Conservation (phyloP, 64 coral and sea anemone species). For the Montipora efflorescens region DNA sequence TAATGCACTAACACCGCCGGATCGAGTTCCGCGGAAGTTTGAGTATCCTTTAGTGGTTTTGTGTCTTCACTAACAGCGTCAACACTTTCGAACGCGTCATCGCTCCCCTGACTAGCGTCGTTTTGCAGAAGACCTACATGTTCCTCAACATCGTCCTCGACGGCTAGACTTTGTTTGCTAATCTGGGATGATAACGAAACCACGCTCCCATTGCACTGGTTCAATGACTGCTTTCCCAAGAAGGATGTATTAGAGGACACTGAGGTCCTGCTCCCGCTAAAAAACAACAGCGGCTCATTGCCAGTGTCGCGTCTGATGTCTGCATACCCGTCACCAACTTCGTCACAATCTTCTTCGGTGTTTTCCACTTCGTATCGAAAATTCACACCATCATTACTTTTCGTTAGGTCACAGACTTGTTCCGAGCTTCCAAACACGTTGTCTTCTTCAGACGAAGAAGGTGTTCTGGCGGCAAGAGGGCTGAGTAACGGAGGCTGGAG, state of each 20-base stretch:
- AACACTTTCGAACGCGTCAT: slow-evolving; percentile 27
- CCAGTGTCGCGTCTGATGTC: not conserved
- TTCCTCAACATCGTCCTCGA: slow-evolving; percentile 14
- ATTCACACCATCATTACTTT: slow-evolving; percentile 48
- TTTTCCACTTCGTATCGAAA: slow-evolving; percentile 6
- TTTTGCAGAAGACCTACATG: slow-evolving; percentile 4
- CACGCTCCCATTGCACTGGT: slow-evolving; percentile 19
- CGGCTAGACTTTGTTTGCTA: slow-evolving; percentile 10
- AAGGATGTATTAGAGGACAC: not conserved
- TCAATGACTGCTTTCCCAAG: not conserved
- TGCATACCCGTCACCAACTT: not conserved
- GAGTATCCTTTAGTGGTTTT: not conserved
- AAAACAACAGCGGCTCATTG: not conserved
- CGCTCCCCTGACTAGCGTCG: slow-evolving; percentile 12
- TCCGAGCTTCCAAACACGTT: slow-evolving; percentile 64
- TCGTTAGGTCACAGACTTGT: slow-evolving; percentile 37
- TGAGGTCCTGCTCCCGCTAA: slow-evolving; percentile 11
- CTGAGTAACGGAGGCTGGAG: slow-evolving; percentile 71
- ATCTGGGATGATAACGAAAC: slow-evolving; percentile 22
- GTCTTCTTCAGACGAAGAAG: slow-evolving; percentile 73
- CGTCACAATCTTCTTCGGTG: not conserved
- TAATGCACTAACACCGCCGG: not conserved
- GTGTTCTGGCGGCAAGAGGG: slow-evolving; percentile 66
- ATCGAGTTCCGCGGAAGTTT: not conserved
- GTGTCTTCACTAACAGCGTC: not conserved